Evolutionary conservation across 2,797 vertebrate genomes (phyloP), one percentile per base, ranked within the genome.

Genomic region (Clarias pachynema): DNA sequence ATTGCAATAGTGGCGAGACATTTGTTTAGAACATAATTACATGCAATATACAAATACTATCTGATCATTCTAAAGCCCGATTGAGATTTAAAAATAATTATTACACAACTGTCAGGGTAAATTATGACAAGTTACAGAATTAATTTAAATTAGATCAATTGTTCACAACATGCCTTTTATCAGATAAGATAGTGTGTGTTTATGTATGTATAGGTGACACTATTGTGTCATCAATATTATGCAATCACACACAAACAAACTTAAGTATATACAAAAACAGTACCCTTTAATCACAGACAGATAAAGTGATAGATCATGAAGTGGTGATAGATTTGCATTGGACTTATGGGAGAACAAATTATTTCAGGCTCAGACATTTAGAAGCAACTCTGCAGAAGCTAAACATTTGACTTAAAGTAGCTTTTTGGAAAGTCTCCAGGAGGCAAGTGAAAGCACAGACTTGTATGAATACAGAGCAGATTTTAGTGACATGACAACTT

Each of bases 331-430:
- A 34, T 40, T 37, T 44, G 34, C 3, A 18, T 24, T 15, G 22
- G 59, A n/a, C 22, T 60, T 37, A 60, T n/a, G 10, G 37, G 22
- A 22, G 20, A 69, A 70, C 82, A 84, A 79, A 74, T 69, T 53
- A 73, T 66, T 73, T 63, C 85, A 65, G 70, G 40, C 44, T 40
- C 69, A 82, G n/a, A 5, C 37, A 57, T 26, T 85, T 62, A 84
- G 78, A 79, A 8, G 24, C 53, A 83, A 49, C 8, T 63, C 8
- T 66, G 44, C 34, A 80, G 44, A 81, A 29, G 7, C 59, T 79
- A 78, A 1, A 78, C 31, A 60, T 37, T 20, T 29, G 3, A 29
- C 37, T n/a, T 62, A 62, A 62, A 79, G 37, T n/a, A 78, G 31
- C 20, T 40, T 40, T 59, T 16, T 79, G 31, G 31, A 57, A 24